Percentiles rank a stretch among this genome's conserved stretches.
These are phyloP conservation scores for Aplysia californica DNA, from an alignment of 1,140 invertebrate genomes.

Conservation along the genomic window DNA sequence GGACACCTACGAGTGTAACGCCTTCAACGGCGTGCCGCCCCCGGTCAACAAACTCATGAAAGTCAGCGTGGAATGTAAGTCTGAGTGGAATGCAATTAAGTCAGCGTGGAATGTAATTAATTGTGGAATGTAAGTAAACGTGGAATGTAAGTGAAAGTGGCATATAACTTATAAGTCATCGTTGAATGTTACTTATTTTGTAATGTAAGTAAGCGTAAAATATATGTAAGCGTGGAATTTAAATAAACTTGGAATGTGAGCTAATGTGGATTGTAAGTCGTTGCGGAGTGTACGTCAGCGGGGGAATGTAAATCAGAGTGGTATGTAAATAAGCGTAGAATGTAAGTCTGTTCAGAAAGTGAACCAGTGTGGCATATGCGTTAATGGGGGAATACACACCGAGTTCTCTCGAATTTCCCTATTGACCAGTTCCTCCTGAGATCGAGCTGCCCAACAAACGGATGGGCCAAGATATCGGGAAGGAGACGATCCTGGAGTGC, in stretches of 20 bases:
- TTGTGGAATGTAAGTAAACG: not conserved
- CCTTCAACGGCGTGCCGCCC: conserved; percentile 58
- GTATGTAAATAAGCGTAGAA: not conserved
- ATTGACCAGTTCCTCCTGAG: conserved; percentile 61
- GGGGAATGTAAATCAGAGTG: not conserved
- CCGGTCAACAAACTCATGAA: conserved; percentile 48
- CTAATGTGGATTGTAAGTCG: not conserved
- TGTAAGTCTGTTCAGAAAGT: not conserved
- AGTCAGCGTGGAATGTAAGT: conserved; percentile 62
- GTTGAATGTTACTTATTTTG: not conserved
- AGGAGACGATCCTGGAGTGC: conserved; percentile 79
- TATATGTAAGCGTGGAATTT: not conserved
- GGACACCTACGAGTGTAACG: conserved; percentile 62
- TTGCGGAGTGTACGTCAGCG: not conserved
- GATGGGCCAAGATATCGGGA: conserved; percentile 55
- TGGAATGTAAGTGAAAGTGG: not conserved
- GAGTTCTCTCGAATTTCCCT: too few relatives aligned
- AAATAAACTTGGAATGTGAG: not conserved
- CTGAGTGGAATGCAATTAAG: not conserved
- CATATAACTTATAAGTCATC: not conserved
- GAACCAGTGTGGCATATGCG: not conserved
- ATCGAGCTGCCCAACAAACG: conserved; percentile 48
- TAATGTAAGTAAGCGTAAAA: not conserved
- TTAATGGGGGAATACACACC: not conserved
- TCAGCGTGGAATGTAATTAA: not conserved